These are phyloP conservation scores for Acanthopagrus latus DNA, from an alignment of 2,797 vertebrate species.

Conservation along the genomic window DNA sequence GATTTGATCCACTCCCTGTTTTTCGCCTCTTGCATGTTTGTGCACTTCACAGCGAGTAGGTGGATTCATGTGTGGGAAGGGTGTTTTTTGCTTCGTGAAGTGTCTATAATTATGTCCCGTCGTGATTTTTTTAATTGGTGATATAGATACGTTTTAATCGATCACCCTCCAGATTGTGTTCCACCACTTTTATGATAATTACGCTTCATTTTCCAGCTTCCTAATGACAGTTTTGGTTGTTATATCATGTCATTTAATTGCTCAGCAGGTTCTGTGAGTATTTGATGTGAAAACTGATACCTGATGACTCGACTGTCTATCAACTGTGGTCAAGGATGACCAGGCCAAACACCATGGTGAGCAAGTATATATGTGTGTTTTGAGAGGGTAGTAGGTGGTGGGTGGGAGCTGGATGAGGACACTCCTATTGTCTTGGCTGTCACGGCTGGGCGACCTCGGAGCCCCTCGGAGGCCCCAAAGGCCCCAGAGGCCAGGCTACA, in stretches of 20 bases:
- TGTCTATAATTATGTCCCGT: constrained; percentile 51
- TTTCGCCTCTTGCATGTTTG: constrained; percentile 55
- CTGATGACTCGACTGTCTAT: constrained; percentile 43
- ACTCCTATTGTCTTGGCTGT: constrained; percentile 80
- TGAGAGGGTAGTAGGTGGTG: constrained; percentile 68
- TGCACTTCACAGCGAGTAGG: constrained; percentile 55
- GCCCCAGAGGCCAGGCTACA: constrained; percentile 80
- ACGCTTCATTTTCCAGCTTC: background rate
- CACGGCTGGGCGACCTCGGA: constrained; percentile 77
- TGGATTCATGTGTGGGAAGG: constrained; percentile 56
- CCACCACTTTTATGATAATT: constrained; percentile 12
- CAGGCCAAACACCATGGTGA: constrained; percentile 57
- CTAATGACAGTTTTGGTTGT: background rate
- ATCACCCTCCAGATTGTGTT: constrained; percentile 19
- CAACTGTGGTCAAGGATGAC: constrained; percentile 61
- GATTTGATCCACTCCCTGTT: constrained; percentile 66
- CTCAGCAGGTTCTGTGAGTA: constrained; percentile 2
- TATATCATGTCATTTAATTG: constrained; percentile 12
- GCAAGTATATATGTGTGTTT: constrained; percentile 57
- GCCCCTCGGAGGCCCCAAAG: constrained; percentile 79
- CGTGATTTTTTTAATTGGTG: constrained; percentile 31
- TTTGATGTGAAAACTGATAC: constrained; percentile 16
- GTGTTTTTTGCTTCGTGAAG: constrained; percentile 50
- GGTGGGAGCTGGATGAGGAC: constrained; percentile 72
- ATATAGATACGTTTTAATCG: constrained; percentile 25